Evolutionary conservation across 2,888 invertebrate genomes (phyloP).

Genomic region (Drosophila borborema): DNA sequence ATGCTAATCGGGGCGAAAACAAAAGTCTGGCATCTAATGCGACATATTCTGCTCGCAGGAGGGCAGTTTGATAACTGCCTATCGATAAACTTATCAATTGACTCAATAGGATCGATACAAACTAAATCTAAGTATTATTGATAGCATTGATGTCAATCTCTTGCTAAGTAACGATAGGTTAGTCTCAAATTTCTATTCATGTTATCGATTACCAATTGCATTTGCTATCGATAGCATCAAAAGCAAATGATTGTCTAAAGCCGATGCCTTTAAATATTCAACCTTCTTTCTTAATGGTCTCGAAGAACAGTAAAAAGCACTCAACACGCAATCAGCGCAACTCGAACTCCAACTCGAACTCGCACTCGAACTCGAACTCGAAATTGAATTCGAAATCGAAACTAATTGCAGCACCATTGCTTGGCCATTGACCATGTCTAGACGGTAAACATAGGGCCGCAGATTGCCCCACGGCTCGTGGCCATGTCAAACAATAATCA

Average conservation of each 20-base stretch:
- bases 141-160: not conserved
- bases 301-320: slow-evolving; percentile 24
- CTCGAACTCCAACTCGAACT: slow-evolving; percentile 8
- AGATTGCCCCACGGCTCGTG: slow-evolving; percentile 57
- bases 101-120: not conserved
- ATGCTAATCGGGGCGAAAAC: slow-evolving; percentile 9
- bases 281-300: slow-evolving; percentile 9
- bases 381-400: slow-evolving; percentile 12
- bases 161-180: not conserved
- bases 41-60: not conserved
- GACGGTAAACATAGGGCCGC: slow-evolving; percentile 41
- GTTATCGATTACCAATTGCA: not conserved
- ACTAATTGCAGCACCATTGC: slow-evolving; percentile 45
- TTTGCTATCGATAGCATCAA: slow-evolving; percentile 8
- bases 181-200: not conserved
- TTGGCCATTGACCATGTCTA: slow-evolving; percentile 39
- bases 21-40: slow-evolving; percentile 12
- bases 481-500: slow-evolving; percentile 66
- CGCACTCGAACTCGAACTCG: slow-evolving; percentile 5
- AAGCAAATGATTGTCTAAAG: not conserved
- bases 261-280: not conserved
- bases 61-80: not conserved
- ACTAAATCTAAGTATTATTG: not conserved
- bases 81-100: slow-evolving; percentile 33
- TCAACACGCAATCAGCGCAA: slow-evolving; percentile 39